These are phyloP conservation scores for Hyphantria cunea DNA, from an alignment of 1,140 invertebrate genomes.

Conservation along the genomic window DNA sequence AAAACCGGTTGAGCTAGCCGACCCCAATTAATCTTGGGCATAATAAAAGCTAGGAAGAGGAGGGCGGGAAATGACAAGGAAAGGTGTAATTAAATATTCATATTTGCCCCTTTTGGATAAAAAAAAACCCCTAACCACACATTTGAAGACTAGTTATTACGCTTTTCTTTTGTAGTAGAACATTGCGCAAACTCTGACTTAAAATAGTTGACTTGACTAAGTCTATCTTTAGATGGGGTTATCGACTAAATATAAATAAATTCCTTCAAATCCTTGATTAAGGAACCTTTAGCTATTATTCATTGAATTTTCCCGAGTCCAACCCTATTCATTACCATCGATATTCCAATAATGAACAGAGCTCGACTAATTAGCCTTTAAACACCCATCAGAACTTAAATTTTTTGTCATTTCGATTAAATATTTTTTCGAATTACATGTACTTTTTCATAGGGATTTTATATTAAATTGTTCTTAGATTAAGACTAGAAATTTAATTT, in stretches of 20 bases:
- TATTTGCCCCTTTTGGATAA: too few species aligned
- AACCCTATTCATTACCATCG: background rate
- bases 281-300: conserved; percentile 10
- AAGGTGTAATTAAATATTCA: too few species aligned
- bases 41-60: too few species aligned
- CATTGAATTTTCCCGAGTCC: conserved; percentile 13
- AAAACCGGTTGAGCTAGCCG: too few species aligned
- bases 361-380: conserved; percentile 17
- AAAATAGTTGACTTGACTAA: too few species aligned
- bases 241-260: background rate
- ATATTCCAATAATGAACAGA: conserved; percentile 24
- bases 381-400: conserved; percentile 5
- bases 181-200: background rate
- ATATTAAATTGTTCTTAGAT: too few species aligned
- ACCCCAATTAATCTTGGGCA: too few species aligned
- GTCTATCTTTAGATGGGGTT: background rate
- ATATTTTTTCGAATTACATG: background rate
- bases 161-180: background rate
- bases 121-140: too few species aligned
- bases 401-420: conserved; percentile 19
- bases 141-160: too few species aligned
- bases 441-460: too few species aligned
- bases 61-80: too few species aligned
- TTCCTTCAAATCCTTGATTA: conserved; percentile 9
- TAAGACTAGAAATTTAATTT: too few species aligned